Conservation (phyloP, 1,140 invertebrate species). For the Neotoxoptera formosana region DNA sequence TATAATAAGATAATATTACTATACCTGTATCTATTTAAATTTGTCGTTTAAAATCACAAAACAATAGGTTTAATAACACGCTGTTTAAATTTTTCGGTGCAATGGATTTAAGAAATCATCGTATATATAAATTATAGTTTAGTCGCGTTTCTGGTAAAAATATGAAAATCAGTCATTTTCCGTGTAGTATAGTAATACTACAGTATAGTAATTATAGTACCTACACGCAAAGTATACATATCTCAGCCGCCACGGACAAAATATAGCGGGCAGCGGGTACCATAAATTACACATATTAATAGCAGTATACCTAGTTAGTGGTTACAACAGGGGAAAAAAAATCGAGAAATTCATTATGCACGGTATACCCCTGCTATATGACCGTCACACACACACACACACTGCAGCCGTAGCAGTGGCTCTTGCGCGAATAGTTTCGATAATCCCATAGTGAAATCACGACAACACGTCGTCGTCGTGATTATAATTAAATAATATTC, state of each 20-base stretch:
- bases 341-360: conserved; percentile 8
- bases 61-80: not conserved
- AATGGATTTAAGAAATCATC: not conserved
- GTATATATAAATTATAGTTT: not conserved
- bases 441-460: conserved; percentile 22
- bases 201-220: too few species aligned
- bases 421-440: conserved; percentile 15
- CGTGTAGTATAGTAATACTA: not conserved
- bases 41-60: too few species aligned
- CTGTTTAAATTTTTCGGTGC: not conserved
- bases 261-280: not conserved
- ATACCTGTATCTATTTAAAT: too few species aligned
- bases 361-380: too few species aligned
- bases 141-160: not conserved
- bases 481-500: conserved; percentile 22
- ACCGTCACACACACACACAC: too few species aligned
- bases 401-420: not conserved
- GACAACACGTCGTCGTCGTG: conserved; percentile 36
- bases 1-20: too few species aligned
- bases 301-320: not conserved
- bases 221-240: not conserved
- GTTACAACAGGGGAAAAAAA: not conserved
- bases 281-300: not conserved
- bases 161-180: not conserved
- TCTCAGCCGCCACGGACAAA: not conserved